phyloP scores from a whole-genome alignment of 2,797 vertebrate genomes.

The Diglossa cyanea region DNA sequence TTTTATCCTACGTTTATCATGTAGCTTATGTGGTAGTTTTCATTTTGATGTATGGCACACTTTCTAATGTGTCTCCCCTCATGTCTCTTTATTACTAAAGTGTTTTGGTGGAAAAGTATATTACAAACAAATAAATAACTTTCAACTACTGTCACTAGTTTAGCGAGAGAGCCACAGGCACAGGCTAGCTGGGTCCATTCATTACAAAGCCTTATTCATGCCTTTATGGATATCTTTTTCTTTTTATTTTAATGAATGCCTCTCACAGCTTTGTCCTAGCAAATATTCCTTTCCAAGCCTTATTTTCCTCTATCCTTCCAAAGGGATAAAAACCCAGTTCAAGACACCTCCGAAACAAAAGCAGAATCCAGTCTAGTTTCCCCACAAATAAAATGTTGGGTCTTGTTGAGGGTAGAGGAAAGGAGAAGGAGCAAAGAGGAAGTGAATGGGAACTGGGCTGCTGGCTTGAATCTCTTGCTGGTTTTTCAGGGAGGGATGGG shows the following conservation, averaged over 20 bases:
- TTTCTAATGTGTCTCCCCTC: slow-evolving; percentile 62
- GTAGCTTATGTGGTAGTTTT: slow-evolving; percentile 65
- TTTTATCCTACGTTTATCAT: slow-evolving; percentile 66
- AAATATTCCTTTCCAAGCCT: not conserved
- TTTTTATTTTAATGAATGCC: slow-evolving; percentile 9
- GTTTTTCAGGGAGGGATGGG: not conserved
- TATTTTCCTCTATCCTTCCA: not conserved
- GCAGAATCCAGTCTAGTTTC: not conserved
- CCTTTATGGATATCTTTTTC: not conserved
- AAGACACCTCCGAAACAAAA: not conserved
- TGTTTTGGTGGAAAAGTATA: slow-evolving; percentile 57
- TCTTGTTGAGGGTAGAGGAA: rapidly evolving
- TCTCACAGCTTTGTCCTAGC: not conserved
- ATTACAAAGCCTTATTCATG: not conserved
- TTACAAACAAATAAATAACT: slow-evolving; percentile 69
- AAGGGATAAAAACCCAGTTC: not conserved
- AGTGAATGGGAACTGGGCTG: not conserved
- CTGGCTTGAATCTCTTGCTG: not conserved
- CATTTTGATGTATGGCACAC: slow-evolving; percentile 66
- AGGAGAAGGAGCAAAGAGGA: not conserved
- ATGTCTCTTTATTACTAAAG: slow-evolving; percentile 70
- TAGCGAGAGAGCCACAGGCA: slow-evolving; percentile 16
- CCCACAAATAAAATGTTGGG: not conserved
- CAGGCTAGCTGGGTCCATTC: not conserved
- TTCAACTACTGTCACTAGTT: slow-evolving; percentile 45